Evolutionary conservation across 2,113 vertebrate species (phyloP), one percentile per base, ranked within the genome.

Genomic region (Seriola dumerili): DNA sequence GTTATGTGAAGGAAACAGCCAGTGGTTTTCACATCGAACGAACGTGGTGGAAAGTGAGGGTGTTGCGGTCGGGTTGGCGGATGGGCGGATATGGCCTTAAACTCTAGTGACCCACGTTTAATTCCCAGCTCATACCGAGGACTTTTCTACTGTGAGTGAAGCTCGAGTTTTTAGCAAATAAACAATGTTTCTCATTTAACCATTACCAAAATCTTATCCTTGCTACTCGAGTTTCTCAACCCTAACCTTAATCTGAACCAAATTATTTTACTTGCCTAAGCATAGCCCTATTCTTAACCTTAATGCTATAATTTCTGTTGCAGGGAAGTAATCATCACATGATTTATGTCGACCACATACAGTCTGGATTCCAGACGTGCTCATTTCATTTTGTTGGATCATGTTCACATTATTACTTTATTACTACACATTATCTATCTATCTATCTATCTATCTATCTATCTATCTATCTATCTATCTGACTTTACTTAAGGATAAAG

Each of bases 71-170:
- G 7, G 70, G 50, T 50, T 55, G 54, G 82, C 74, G 79, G 54
- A 79, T 40, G 72, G 64, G 58, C 65, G 84, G 67, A 74, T 73
- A 14, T 54, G 81, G 54, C 76, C 86, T 84, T 81, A 81, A 91
- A 88, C 85, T 87, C 84, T 58, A 58, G 17, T 90, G 91, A 91
- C 88, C 88, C 64, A 13, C 19, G 69, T 79, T 85, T 87, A 21
- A 79, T 76, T 89, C 80, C 66, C 61, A 36, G 32, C 67, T 83
- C 79, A 73, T 48, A 72, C 44, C 32, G 4, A 61, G 74, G 29
- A 66, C 59, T 76, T 79, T 81, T 88, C 44, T 38, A 54, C 62
- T 70, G 52, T 17, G 57, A 64, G 14, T 0, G 32, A 83, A 40
- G 75, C 29, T 72, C 63, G 17, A 76, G 67, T 76, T 81, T 83